Conservation (phyloP, 92 coral and sea anemone genomes). For the Galaxea fascicularis region DNA sequence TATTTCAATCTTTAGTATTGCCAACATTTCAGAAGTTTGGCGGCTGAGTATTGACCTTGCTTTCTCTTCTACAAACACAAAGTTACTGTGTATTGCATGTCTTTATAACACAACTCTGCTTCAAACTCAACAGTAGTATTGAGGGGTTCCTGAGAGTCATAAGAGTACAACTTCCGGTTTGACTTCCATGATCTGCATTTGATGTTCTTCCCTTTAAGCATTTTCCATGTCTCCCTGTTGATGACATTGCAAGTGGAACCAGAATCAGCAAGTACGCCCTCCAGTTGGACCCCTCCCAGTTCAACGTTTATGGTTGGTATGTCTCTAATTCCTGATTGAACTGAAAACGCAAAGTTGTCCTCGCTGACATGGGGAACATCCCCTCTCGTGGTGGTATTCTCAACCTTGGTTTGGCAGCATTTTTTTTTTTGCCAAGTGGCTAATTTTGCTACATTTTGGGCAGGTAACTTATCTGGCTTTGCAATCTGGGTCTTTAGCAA, state of each 20-base stretch:
- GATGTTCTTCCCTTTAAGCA: no score
- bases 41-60: no score
- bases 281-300: conserved; percentile 43
- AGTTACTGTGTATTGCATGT: conserved; percentile 18
- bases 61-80: conserved; percentile 32
- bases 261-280: conserved; percentile 43
- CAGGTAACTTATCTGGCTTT: conserved; percentile 6
- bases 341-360: conserved; percentile 51
- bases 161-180: no score
- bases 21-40: no score
- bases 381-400: conserved; percentile 26
- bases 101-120: conserved; percentile 31
- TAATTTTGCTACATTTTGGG: not conserved
- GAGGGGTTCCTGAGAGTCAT: conserved; percentile 40
- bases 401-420: conserved; percentile 34
- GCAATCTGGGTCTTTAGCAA: conserved; percentile 12
- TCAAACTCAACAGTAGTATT: conserved; percentile 48
- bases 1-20: no score
- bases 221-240: no score
- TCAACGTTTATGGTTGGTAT: conserved; percentile 23
- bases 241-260: conserved; percentile 51
- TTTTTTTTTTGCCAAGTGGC: conserved; percentile 44
- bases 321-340: no score
- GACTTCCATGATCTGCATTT: no score
- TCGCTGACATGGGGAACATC: conserved; percentile 23